Percentiles rank a stretch among this genome's conserved stretches.
Conservation (phyloP, 2,113 vertebrate genomes). For the Puntigrus tetrazona region DNA sequence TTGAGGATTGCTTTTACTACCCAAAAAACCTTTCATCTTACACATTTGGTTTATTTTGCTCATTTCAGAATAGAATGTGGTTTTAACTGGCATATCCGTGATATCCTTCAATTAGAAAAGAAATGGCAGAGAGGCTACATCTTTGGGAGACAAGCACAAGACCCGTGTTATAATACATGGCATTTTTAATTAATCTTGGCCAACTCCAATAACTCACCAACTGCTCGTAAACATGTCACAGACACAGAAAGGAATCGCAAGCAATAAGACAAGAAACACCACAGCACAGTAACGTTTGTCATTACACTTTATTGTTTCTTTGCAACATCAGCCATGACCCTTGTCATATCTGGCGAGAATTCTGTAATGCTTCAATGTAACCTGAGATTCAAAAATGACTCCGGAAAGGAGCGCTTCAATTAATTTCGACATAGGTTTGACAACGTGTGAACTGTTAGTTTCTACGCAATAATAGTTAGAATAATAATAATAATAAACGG, state of each 20-base stretch:
- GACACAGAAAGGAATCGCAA: neutral
- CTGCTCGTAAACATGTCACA: conserved; percentile 7
- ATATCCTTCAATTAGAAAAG: neutral
- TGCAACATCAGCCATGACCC: conserved; percentile 74
- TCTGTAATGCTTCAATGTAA: conserved; percentile 77
- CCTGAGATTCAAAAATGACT: conserved; percentile 79
- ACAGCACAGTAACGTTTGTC: conserved; percentile 64
- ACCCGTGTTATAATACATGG: neutral
- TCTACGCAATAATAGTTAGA: conserved; percentile 48
- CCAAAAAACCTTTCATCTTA: neutral
- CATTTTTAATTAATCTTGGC: neutral
- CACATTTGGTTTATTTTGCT: neutral
- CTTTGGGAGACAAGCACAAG: neutral
- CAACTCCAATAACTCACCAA: neutral
- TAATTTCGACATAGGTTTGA: conserved; percentile 66
- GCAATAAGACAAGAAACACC: conserved; percentile 57
- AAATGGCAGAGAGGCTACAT: neutral
- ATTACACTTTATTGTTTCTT: conserved; percentile 72
- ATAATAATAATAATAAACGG: conserved; percentile 39
- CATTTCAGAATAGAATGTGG: neutral
- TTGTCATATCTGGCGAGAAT: conserved; percentile 71
- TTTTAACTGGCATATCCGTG: neutral
- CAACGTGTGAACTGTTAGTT: conserved; percentile 37
- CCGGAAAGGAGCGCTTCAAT: conserved; percentile 70
- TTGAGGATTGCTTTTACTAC: neutral